Conservation (phyloP, 2,113 vertebrate genomes). For the Gorsachius goisagi region DNA sequence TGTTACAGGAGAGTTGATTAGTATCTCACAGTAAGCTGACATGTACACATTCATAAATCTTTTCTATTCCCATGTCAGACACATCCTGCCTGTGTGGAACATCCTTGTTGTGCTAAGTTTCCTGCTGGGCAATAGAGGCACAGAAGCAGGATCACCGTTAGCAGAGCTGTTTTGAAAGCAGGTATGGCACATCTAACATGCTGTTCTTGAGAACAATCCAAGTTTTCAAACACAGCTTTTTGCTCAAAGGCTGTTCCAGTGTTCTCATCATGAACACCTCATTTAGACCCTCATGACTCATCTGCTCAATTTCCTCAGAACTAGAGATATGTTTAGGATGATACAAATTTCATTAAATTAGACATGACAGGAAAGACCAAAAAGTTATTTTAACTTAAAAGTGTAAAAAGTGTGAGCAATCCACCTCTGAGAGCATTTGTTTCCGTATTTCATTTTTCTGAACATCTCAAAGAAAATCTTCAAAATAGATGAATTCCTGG, state of each 20-base stretch:
- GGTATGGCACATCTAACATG: not conserved
- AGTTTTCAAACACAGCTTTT: slow-evolving; percentile 12
- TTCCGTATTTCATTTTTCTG: not conserved
- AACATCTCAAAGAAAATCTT: not conserved
- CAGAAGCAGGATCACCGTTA: not conserved
- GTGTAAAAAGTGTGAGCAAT: not conserved
- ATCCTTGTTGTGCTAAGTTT: not conserved
- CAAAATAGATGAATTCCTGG: not conserved
- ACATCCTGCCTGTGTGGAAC: not conserved
- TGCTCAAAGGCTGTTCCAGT: not conserved
- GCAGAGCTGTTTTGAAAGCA: not conserved
- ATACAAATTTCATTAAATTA: not conserved
- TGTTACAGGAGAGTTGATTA: not conserved
- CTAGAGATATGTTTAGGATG: not conserved
- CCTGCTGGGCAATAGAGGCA: not conserved
- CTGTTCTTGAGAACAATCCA: not conserved
- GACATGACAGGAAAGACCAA: not conserved
- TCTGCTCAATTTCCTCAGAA: not conserved
- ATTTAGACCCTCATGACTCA: not conserved
- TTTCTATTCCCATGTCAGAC: not conserved
- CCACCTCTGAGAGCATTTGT: not conserved
- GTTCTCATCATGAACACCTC: not conserved
- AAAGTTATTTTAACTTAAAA: not conserved
- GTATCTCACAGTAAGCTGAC: not conserved
- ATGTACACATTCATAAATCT: not conserved